These are phyloP conservation scores for Hemibagrus guttatus DNA, from an alignment of 2,797 vertebrate species.

Conservation along the genomic window DNA sequence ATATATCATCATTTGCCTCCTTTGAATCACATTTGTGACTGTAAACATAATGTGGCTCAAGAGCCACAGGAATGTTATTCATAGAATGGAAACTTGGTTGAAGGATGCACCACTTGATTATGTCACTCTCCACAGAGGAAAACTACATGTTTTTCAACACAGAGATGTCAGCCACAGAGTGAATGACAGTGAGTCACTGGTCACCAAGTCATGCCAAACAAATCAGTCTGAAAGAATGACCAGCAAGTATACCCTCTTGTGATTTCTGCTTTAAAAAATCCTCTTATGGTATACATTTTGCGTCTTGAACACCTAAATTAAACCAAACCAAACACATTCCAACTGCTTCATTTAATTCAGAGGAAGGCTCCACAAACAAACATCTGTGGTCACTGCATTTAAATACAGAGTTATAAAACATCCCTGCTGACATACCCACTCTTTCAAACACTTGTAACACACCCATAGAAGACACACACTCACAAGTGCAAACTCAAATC, in stretches of 20 bases:
- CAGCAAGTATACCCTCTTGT: not conserved
- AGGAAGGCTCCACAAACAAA: constrained; percentile 18
- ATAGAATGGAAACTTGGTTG: constrained; percentile 36
- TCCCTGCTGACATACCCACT: not conserved
- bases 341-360: not conserved
- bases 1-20: constrained; percentile 37
- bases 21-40: constrained; percentile 24
- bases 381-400: not conserved
- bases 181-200: constrained; percentile 38
- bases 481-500: constrained; percentile 9
- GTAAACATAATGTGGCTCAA: constrained; percentile 21
- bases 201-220: constrained; percentile 21
- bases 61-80: constrained; percentile 34
- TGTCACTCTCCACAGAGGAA: constrained; percentile 44
- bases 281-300: not conserved
- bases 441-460: constrained; percentile 11
- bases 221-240: constrained; percentile 10
- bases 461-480: not conserved
- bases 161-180: constrained; percentile 27
- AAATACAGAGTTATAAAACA: constrained; percentile 7
- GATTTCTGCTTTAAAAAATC: not conserved
- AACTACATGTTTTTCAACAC: constrained; percentile 43
- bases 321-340: not conserved
- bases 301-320: not conserved
- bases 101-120: constrained; percentile 37